Conservation (phyloP, 2,888 invertebrate species). For the Adelphocoris suturalis region DNA sequence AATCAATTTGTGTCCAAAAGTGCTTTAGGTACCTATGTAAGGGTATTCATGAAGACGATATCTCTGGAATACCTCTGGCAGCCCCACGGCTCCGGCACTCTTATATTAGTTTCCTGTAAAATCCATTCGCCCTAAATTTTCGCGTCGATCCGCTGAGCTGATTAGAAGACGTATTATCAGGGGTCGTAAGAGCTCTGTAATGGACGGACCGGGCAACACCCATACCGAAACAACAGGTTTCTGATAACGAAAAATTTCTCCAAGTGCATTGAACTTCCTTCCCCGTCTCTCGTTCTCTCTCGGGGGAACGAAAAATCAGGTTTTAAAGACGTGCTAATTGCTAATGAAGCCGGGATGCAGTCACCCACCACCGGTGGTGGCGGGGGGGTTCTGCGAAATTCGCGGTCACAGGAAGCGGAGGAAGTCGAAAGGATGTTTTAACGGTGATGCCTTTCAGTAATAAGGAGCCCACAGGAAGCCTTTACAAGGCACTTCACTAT, state of each 20-base stretch:
- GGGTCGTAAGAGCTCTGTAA: constrained; percentile 2
- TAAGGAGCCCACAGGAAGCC: background rate
- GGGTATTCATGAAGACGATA: too few relatives aligned
- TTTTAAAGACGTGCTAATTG: constrained; percentile 32
- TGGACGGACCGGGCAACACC: constrained; percentile 5
- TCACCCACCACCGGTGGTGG: background rate
- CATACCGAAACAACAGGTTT: constrained; percentile 16
- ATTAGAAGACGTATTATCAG: background rate
- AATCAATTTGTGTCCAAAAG: too few relatives aligned
- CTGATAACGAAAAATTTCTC: background rate
- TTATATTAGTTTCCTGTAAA: background rate
- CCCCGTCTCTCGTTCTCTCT: background rate
- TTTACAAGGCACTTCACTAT: background rate
- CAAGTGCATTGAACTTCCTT: constrained; percentile 16
- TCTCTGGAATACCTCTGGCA: too few relatives aligned
- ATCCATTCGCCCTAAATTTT: background rate
- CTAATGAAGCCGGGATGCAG: background rate
- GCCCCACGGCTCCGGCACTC: too few relatives aligned
- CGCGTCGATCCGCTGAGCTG: background rate
- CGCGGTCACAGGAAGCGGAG: background rate
- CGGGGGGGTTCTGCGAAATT: background rate
- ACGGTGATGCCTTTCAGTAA: background rate
- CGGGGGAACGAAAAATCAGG: background rate
- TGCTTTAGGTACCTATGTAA: too few relatives aligned
- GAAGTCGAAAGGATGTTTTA: constrained; percentile 9